Evolutionary conservation across 2,113 vertebrate species (phyloP), one percentile per base, ranked within the genome.

Genomic region (Siniperca knerii): DNA sequence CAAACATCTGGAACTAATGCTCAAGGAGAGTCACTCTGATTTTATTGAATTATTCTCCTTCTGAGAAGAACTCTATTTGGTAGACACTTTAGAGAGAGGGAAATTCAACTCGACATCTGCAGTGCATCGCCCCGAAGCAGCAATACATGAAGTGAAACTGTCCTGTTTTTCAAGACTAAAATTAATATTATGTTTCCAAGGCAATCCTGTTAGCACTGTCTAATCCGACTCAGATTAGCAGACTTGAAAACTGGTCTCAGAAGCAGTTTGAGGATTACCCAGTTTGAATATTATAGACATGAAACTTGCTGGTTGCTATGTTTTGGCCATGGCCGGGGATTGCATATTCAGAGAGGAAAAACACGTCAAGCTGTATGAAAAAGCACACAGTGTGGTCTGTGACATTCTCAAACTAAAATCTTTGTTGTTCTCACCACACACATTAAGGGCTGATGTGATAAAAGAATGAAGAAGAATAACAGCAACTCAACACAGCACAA

Each of bases 181-280:
- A 96, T 96, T 88, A 92, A 93, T 94, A 93, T 89, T 70, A 78
- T 91, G 89, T 93, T 93, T 91, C 88, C 89, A 55, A 79, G 73
- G 79, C 90, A 91, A 94, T 94, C 94, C 90, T 90, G 92, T 94
- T 92, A 92, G 88, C 70, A 46, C 73, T 52, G 74, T 87, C 88
- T 94, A 94, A 95, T 95, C 92, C 86, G n/a, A 75, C 88, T 93
- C 91, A 90, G 90, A 90, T 78, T 89, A 89, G 86, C 83, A 91
- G 92, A 89, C 67, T 81, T 84, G 77, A 87, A 90, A 81, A 83
- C 78, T 33, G 85, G 85, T 85, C 89, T 91, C 90, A 83, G 89
- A 83, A 78, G 86, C 89, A 84, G 86, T 82, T 52, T 75, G 78
- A 86, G 92, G 94, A 95, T 95, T 93, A 94, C 87, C 83, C 74